Evolutionary conservation across 2,888 invertebrate species (phyloP), one percentile per base, ranked within the genome.

Genomic region (Mythimna impura): DNA sequence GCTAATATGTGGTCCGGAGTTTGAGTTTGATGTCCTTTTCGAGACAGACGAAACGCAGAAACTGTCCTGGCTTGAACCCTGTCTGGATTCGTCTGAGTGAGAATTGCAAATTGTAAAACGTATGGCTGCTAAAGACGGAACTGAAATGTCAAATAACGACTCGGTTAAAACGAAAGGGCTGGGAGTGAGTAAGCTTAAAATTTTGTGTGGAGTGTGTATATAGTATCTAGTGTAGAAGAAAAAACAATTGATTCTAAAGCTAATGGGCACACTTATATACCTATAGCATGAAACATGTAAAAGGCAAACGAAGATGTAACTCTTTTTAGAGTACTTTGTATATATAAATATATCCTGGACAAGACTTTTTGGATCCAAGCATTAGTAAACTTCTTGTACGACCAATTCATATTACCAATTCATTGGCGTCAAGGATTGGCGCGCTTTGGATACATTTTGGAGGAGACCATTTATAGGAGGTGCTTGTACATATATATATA

Each of bases 1-100:
- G 80, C 80, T 81, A 79, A 82, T 80, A 80, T 75, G 81, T 82
- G 83, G 65, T 68, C 71, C 50, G 75, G 47, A 65, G 66, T 66
- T 70, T 67, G 70, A 66, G 80, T 82, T 78, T 71, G 57, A 75
- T 75, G 64, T 74, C 82, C 70, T 70, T 78, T 80, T 63, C 20
- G 62, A 81, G 65, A 76, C 75, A 79, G 57, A 76, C 40, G 63
- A 78, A 78, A 72, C 30, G 78, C 78, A 78, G 80, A 63, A 54
- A 60, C 55, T 62, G 55, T 65, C 47, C 20, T 52, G 50, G 34
- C 22, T 47, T 58, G 58, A 67, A 54, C 52, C 22, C 54, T n/a
- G 61, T 57, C 43, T 60, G 55, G 36, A 12, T 22, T 36, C 25
- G 75, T 55, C 50, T 55, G 30, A 75, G 71, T 60, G 78, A 47